Conservation (phyloP, 2,797 vertebrate species). For the Epinephelus coioides region DNA sequence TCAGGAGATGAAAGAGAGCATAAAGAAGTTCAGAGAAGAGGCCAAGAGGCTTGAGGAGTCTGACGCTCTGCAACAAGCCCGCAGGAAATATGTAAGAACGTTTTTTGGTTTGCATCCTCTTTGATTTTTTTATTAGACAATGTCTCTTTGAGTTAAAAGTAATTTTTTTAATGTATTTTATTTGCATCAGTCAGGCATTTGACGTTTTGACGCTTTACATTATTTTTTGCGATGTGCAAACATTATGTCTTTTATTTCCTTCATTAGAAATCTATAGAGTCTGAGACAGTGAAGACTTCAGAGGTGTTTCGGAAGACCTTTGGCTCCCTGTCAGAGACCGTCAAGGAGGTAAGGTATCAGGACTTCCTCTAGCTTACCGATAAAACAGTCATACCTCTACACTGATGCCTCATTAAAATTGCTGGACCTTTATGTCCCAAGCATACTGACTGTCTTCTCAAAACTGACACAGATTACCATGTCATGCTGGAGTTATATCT, state of each 20-base stretch:
- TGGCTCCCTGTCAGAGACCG: constrained; percentile 87
- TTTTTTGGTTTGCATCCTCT: not conserved
- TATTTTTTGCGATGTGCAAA: not conserved
- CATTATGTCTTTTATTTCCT: not conserved
- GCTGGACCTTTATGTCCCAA: too few relatives aligned
- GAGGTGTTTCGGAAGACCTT: constrained; percentile 93
- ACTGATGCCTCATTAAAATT: not conserved
- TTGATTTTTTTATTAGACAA: not conserved
- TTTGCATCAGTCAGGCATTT: not conserved
- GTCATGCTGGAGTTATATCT: too few relatives aligned
- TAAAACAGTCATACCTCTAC: not conserved
- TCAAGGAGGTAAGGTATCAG: constrained; percentile 88
- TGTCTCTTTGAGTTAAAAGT: not conserved
- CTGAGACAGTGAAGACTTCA: constrained; percentile 92
- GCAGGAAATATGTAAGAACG: constrained; percentile 92
- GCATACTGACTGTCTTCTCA: too few relatives aligned
- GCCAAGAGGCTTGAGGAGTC: constrained; percentile 93
- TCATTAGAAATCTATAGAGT: constrained; percentile 93
- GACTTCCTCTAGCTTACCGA: not conserved
- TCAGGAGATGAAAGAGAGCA: constrained; percentile 95
- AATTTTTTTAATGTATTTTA: not conserved
- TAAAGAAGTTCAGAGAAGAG: constrained; percentile 93
- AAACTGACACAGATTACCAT: too few relatives aligned
- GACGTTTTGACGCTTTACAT: not conserved
- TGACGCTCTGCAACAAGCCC: constrained; percentile 91